Conservation (phyloP, 1,140 invertebrate species). For the Hyphantria cunea region DNA sequence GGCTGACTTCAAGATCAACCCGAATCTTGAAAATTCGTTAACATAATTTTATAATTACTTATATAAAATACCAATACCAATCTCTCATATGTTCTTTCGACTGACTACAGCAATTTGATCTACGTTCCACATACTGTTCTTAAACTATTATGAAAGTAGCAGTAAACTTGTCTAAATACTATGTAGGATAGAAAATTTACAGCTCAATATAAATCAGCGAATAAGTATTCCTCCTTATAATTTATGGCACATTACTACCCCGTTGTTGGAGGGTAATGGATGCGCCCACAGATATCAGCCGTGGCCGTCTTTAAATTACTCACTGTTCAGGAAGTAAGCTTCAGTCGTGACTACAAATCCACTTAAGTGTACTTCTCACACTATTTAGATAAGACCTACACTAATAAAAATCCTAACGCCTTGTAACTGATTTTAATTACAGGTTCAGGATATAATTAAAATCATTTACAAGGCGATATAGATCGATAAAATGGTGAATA, state of each 20-base stretch:
- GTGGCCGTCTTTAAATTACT: conserved; percentile 74
- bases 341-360: conserved; percentile 66
- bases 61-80: too few species aligned
- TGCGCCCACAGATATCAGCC: conserved; percentile 71
- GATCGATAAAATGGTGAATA: too few species aligned
- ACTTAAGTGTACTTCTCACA: conserved; percentile 66
- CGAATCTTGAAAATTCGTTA: too few species aligned
- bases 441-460: too few species aligned
- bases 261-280: conserved; percentile 70
- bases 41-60: too few species aligned
- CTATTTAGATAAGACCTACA: conserved; percentile 66
- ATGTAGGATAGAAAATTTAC: conserved; percentile 45
- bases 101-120: not conserved
- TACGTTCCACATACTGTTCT: too few species aligned
- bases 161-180: conserved; percentile 23
- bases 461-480: too few species aligned
- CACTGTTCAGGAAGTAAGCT: conserved; percentile 65
- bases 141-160: conserved; percentile 11
- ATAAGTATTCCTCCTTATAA: conserved; percentile 68
- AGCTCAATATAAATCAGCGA: conserved; percentile 65
- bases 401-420: conserved; percentile 63
- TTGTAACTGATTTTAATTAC: conserved; percentile 70
- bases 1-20: too few species aligned
- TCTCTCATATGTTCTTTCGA: too few species aligned
- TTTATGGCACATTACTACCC: conserved; percentile 66